These are phyloP conservation scores for Euleptes europaea DNA, from an alignment of 2,113 vertebrate species.

Conservation along the genomic window DNA sequence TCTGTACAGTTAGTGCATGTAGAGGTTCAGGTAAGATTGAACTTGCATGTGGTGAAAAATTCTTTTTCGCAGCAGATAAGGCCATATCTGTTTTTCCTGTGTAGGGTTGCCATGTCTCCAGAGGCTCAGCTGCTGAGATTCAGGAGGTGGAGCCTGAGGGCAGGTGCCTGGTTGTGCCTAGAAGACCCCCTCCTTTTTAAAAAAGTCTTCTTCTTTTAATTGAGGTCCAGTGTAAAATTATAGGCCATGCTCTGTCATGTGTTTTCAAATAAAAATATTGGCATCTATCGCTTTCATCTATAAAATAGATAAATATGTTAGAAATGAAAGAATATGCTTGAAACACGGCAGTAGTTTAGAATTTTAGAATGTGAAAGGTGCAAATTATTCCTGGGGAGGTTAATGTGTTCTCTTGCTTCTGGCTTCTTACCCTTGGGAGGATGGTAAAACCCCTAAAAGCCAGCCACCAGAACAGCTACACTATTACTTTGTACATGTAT, in stretches of 20 bases:
- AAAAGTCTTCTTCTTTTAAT: background rate
- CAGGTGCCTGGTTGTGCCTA: background rate
- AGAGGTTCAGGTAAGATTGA: background rate
- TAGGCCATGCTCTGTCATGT: background rate
- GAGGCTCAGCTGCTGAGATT: background rate
- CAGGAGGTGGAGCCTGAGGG: too few species aligned
- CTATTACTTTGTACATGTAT: background rate
- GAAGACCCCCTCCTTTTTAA: too few species aligned
- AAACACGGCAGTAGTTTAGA: too few species aligned
- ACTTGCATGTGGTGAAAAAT: background rate
- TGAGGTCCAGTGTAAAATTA: background rate
- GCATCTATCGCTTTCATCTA: background rate
- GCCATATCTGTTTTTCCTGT: background rate
- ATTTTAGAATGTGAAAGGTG: background rate
- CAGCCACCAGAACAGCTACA: background rate
- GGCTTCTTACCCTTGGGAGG: background rate
- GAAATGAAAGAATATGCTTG: background rate
- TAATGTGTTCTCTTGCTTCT: background rate
- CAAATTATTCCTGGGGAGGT: background rate
- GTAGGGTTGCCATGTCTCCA: background rate
- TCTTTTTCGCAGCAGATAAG: background rate
- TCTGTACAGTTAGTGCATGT: background rate
- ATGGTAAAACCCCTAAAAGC: background rate
- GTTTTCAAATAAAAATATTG: background rate
- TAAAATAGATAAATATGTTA: background rate